Conservation (phyloP, 2,797 vertebrate species). For the Hybognathus amarus region DNA sequence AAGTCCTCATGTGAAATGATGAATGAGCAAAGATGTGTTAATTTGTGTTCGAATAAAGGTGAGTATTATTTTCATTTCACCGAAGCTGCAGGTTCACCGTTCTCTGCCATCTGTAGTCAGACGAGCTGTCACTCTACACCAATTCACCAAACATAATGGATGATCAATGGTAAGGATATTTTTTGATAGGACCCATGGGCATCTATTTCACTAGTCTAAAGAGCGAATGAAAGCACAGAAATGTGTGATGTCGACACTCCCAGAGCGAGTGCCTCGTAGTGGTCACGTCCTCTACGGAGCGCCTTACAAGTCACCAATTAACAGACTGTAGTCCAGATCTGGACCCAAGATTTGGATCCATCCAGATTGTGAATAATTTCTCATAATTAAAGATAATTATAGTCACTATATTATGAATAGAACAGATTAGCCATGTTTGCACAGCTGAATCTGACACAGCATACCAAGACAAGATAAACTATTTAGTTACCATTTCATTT, state of each 20-base stretch:
- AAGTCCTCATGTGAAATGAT: constrained; percentile 17
- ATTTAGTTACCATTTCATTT: constrained; percentile 12
- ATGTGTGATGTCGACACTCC: constrained; percentile 14
- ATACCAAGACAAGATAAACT: not conserved
- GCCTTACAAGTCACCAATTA: constrained; percentile 2
- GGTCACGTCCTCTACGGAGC: constrained; percentile 15
- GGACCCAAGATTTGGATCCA: not conserved
- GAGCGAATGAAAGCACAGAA: not conserved
- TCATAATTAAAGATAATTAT: not conserved
- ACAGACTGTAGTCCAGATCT: not conserved
- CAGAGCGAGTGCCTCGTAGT: not conserved
- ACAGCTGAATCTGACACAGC: not conserved
- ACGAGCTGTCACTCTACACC: constrained; percentile 14
- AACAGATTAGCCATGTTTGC: not conserved
- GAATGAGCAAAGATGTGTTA: constrained; percentile 17
- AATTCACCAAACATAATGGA: constrained; percentile 11
- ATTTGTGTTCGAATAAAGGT: constrained; percentile 46
- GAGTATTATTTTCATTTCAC: constrained; percentile 7
- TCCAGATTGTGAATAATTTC: not conserved
- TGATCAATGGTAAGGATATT: constrained; percentile 15
- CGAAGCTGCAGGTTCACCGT: not conserved
- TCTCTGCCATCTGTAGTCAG: constrained; percentile 25
- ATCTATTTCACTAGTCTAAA: constrained; percentile 11
- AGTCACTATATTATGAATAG: not conserved
- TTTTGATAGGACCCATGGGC: constrained; percentile 7